Evolutionary conservation across 2,113 vertebrate genomes (phyloP), one percentile per base, ranked within the genome.

Genomic region (Fulica atra): DNA sequence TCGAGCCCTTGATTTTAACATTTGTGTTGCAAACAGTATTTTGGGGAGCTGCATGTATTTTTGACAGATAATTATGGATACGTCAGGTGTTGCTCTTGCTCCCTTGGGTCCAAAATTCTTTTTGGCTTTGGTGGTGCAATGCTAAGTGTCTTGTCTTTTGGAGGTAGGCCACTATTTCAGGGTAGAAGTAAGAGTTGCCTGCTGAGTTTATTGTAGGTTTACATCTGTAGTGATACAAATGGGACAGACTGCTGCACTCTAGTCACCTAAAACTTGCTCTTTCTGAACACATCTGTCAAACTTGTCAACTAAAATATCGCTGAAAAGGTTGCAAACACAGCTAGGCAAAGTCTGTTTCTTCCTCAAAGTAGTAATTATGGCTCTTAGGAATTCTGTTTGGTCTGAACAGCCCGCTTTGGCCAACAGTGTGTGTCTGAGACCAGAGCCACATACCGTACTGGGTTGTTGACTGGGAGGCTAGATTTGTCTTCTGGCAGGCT

Each of bases 361-460:
- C 29, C 33, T 78, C 4, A 73, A 64, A 89, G 40, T 24, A 87
- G 11, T 54, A 63, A 25, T 46, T 11, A 13, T 9, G 16, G 13
- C 16, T 78, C 87, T 92, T 81, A 88, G 16, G 40, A 87, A 15
- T 16, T 4, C 13, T 74, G 44, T 24, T 33, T 87, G 44, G 24
- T 89, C 26, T 94, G 26, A 91, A 89, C 31, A 78, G 25, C 28
- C 36, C 84, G 21, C 7, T 74, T 84, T 88, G 89, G 46, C 46
- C 56, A 36, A 18, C 14, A 23, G 9, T 0, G 2, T 21, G 9
- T 35, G 4, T 26, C 40, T 84, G 51, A 26, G 59, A 44, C 72
- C 16, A 26, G 59, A 44, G 69, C 16, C 16, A 51, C 5, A 0
- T 50, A 14, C 9, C 4, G 0, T 59, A 28, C 1, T 0, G 2